Evolutionary conservation across 1,140 invertebrate species (phyloP), one percentile per base, ranked within the genome.

Genomic region (Mylabris phalerata): DNA sequence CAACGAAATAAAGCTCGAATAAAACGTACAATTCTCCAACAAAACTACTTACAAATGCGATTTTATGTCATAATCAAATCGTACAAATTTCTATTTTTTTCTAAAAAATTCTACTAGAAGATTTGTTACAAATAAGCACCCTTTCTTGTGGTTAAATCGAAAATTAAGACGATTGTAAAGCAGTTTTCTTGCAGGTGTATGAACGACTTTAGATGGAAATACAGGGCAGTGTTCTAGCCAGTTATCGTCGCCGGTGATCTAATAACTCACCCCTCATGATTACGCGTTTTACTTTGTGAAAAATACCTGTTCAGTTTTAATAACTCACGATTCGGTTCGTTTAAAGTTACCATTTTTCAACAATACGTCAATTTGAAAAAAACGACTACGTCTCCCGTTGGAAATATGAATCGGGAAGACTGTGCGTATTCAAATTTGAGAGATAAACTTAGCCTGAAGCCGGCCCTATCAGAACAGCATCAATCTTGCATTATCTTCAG

Each of bases 401-500:
- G 19, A 19, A 19, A 19, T 19, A 19, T 19, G 19, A 32, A 5
- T 3, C 32, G 7, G 32, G 32, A 32, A 32, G 32, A 19, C 19
- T 19, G 19, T 19, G 19, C 19, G 32, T 3, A 32, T 32, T 4
- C 32, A 32, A 32, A 32, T 32, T 19, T 32, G 32, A 5, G 32
- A 32, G 32, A 32, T 32, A 32, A 44, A 44, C n/a, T 24, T 10
- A 32, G 19, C 19, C 19, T 19, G 19, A 19, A 19, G 19, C 19
- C 19, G 19, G 19, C 32, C 32, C 41, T 49, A 57, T 48, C 55
- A 42, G 10, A 62, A 56, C 32, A 47, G 38, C 55, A 62, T 63
- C 62, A 63, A 60, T 63, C 62, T 60, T 63, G 11, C 44, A 60
- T 63, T 63, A 63, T 63, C 62, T 63, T 7, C 50, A 25, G 24